These are phyloP conservation scores for Dilophus febrilis DNA, from an alignment of 2,888 invertebrate genomes.

Conservation along the genomic window DNA sequence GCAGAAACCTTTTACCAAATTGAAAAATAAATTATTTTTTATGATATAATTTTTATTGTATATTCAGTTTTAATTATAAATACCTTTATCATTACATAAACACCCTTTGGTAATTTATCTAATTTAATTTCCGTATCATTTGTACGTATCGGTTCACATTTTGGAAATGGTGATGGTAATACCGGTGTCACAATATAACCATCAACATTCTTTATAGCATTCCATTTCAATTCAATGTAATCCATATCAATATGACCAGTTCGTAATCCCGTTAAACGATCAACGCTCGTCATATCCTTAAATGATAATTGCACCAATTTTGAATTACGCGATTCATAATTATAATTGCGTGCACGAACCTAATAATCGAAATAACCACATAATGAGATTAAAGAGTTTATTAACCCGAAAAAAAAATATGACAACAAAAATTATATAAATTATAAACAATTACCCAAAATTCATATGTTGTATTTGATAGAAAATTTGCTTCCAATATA, in stretches of 20 bases:
- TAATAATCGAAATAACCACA: conserved; percentile 19
- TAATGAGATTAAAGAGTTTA: no score
- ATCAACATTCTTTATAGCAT: conserved; percentile 36
- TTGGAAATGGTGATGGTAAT: conserved; percentile 38
- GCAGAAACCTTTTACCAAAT: conserved; percentile 28
- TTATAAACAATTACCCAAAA: conserved; percentile 16
- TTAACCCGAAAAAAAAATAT: background rate
- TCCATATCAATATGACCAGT: conserved; percentile 33
- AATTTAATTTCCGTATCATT: conserved; percentile 29
- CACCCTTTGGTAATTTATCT: conserved; percentile 29
- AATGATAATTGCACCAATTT: conserved; percentile 39
- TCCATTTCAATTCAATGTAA: conserved; percentile 44
- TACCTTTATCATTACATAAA: conserved; percentile 29
- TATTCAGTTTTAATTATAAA: no score
- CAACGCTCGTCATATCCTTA: conserved; percentile 45
- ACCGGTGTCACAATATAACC: conserved; percentile 39
- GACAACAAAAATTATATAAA: conserved; percentile 1
- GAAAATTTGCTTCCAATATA: conserved; percentile 12
- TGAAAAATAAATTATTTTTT: no score
- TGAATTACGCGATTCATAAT: conserved; percentile 42
- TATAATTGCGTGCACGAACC: conserved; percentile 49
- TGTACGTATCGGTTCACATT: conserved; percentile 29
- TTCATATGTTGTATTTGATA: conserved; percentile 15
- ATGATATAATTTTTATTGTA: no score
- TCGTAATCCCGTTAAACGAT: conserved; percentile 38